Evolutionary conservation across 2,113 vertebrate species (phyloP), one percentile per base, ranked within the genome.

Genomic region (Eulemur macaco): DNA sequence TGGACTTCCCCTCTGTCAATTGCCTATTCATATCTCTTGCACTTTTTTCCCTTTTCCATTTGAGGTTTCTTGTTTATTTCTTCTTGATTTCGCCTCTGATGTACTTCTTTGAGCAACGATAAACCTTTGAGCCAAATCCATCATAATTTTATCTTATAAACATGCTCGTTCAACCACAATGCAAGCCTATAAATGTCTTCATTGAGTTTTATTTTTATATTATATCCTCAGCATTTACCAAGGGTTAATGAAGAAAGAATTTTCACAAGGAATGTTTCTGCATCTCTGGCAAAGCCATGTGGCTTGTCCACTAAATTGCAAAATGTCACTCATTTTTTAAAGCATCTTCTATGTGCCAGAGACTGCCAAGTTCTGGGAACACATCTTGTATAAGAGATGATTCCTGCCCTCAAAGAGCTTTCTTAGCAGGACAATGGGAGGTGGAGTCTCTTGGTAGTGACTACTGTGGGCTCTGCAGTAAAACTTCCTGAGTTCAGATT

Each of bases 171-270:
- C 71, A 77, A 2, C 8, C 64, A 84, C 8, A 45, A 5, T 8
- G 20, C 20, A 85, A 95, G 50, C 66, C 58, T 81, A 52, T 87
- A 69, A 29, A 42, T 39, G 58, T 69, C 58, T 69, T 84, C 80
- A 52, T n/a, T 82, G 14, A 74, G 31, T 73, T 80, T 81, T 71
- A 86, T 96, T 89, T 83, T 93, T 66, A 42, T 58, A 23, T 66
- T 56, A 47, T 45, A 63, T 84, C 31, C 21, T 88, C 47, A 23
- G 45, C 12, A 50, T 34, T 82, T 52, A 89, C 85, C 29, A 66
- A 89, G 71, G 25, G 20, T 73, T 96, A 85, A 77, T 86, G 29
- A 47, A 94, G 64, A 88, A 91, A 50, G 37, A 95, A 68, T 14
- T 90, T 83, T 87, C 45, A 58, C 25, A 23, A 52, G 23, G 7